Evolutionary conservation across 2,888 invertebrate genomes (phyloP).

Genomic region (Polydesmus complanatus): DNA sequence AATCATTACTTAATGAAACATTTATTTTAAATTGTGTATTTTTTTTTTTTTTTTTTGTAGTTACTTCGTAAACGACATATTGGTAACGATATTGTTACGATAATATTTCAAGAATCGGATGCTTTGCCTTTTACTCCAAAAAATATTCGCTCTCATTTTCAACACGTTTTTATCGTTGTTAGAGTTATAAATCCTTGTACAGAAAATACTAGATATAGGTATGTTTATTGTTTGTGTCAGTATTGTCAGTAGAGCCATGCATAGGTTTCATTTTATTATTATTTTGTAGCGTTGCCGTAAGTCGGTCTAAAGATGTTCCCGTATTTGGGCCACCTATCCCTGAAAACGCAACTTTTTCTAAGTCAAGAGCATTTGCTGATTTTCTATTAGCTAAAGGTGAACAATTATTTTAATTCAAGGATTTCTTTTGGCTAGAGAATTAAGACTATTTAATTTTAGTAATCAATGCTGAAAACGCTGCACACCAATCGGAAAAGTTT

Average conservation of each 20-base stretch:
- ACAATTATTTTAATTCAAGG: constrained; percentile 9
- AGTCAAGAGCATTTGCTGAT: constrained; percentile 86
- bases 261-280: not conserved
- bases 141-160: constrained; percentile 90
- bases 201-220: constrained; percentile 78
- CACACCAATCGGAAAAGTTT: constrained; percentile 90
- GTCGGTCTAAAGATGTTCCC: constrained; percentile 82
- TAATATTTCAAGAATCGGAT: constrained; percentile 87
- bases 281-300: constrained; percentile 39
- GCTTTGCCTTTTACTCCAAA: constrained; percentile 85
- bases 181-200: constrained; percentile 78
- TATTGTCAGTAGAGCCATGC: not conserved
- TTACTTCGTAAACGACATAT: constrained; percentile 87
- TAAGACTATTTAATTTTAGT: constrained; percentile 36
- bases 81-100: constrained; percentile 94
- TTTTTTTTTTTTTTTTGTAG: constrained; percentile 31
- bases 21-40: not conserved
- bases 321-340: constrained; percentile 92
- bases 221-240: constrained; percentile 19
- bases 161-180: constrained; percentile 91
- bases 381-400: constrained; percentile 75
- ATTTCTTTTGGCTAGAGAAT: not conserved
- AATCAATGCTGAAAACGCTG: constrained; percentile 93
- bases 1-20: not conserved
- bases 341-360: constrained; percentile 69